Percentiles rank a stretch among this genome's conserved stretches.
Evolutionary conservation across 2,113 vertebrate species (phyloP).

Genomic region (Microcebus griseorufus): DNA sequence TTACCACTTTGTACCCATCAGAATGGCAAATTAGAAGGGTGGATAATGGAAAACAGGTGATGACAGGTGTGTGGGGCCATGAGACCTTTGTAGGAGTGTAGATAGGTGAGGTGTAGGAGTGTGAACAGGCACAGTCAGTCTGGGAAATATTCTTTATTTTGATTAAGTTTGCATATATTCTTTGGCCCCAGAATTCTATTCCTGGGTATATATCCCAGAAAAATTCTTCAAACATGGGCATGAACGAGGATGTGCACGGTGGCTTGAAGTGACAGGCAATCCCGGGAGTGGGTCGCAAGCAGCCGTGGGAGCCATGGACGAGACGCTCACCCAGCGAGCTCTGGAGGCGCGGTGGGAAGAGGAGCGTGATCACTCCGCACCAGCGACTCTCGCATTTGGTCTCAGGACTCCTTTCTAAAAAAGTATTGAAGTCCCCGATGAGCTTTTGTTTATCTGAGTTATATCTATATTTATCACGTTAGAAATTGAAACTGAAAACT

Average conservation of each 20-base stretch:
- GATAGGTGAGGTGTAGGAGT: slow-evolving; percentile 53
- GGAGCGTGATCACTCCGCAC: fast-evolving
- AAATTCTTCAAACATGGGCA: background rate
- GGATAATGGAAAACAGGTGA: slow-evolving; percentile 23
- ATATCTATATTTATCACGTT: background rate
- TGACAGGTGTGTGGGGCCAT: slow-evolving; percentile 16
- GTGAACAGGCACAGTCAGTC: slow-evolving; percentile 57
- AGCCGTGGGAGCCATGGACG: background rate
- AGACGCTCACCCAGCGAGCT: background rate
- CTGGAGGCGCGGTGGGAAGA: background rate
- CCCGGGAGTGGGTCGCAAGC: background rate
- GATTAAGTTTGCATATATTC: slow-evolving; percentile 29
- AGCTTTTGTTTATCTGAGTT: background rate
- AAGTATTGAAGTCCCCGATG: background rate
- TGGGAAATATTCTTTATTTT: slow-evolving; percentile 58
- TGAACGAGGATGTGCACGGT: background rate
- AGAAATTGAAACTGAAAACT: background rate
- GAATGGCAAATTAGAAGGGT: slow-evolving; percentile 61
- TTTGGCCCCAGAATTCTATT: background rate
- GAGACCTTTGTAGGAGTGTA: background rate
- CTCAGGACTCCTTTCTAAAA: background rate
- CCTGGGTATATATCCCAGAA: background rate
- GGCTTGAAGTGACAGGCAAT: background rate
- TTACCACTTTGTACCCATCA: background rate
- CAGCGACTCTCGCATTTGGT: background rate